These are phyloP conservation scores for Corythornis leucogaster DNA, from an alignment of 2,797 vertebrate species.

Conservation along the genomic window DNA sequence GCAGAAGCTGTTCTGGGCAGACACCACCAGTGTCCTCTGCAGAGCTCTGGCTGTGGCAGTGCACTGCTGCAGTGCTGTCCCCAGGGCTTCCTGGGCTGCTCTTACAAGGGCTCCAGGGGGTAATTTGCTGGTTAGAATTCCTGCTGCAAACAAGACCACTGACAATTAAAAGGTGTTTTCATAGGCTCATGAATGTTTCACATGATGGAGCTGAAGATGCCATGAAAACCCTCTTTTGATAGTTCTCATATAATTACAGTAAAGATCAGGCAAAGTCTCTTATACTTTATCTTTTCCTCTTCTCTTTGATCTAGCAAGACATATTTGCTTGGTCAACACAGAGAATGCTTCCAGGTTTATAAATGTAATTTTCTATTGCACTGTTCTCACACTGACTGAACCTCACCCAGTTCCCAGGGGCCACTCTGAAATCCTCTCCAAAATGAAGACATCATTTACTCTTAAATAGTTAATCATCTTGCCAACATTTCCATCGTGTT, in stretches of 20 bases:
- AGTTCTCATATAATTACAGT: no score
- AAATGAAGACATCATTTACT: neutral
- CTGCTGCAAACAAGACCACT: constrained; percentile 1
- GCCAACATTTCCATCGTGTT: neutral
- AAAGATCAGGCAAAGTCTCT: no score
- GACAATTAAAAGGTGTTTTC: constrained; percentile 39
- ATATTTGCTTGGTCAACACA: no score
- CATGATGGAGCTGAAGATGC: no score
- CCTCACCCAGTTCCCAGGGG: neutral
- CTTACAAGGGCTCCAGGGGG: neutral
- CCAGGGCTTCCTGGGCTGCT: neutral
- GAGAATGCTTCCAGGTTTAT: no score
- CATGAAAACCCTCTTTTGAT: no score
- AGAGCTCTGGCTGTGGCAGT: neutral
- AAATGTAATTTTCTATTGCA: no score
- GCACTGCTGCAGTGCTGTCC: neutral
- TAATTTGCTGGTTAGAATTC: constrained; percentile 32
- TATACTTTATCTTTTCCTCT: no score
- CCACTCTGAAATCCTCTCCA: neutral
- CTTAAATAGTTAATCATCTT: constrained; percentile 17
- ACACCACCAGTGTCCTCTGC: no score
- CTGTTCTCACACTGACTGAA: neutral
- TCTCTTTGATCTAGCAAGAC: no score
- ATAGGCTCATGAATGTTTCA: neutral
- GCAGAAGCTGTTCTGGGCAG: no score